Conservation (phyloP, 2,797 vertebrate genomes). For the Spheniscus humboldti region DNA sequence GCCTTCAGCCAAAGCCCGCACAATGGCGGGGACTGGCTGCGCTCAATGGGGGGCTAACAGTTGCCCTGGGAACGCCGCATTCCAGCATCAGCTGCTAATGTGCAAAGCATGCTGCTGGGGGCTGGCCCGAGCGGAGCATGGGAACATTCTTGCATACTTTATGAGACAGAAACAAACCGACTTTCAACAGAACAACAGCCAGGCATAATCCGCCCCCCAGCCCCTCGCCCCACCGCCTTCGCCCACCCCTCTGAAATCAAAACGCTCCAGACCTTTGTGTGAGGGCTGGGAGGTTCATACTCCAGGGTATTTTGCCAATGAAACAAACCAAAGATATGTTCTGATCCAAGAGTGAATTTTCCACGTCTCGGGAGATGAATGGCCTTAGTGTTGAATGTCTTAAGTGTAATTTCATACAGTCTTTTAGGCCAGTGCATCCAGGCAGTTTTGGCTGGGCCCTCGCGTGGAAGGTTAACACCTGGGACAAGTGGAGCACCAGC, state of each 20-base stretch:
- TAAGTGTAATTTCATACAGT: neutral
- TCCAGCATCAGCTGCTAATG: conserved; percentile 78
- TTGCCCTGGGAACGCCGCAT: conserved; percentile 75
- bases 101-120: conserved; percentile 60
- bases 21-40: conserved; percentile 63
- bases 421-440: neutral
- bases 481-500: neutral
- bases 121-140: conserved; percentile 57
- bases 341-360: conserved; percentile 1
- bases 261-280: neutral
- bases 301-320: neutral
- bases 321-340: neutral
- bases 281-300: neutral
- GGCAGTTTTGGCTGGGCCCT: neutral
- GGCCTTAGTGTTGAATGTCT: neutral
- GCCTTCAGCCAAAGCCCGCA: conserved; percentile 49
- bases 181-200: conserved; percentile 51
- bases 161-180: conserved; percentile 56
- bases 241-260: neutral
- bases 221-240: neutral
- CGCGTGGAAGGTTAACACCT: neutral
- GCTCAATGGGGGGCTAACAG: conserved; percentile 68
- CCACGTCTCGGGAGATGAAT: neutral
- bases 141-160: conserved; percentile 73
- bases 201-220: neutral